Conservation (phyloP, 2,797 vertebrate genomes). For the Microctenopoma steveboyesi region DNA sequence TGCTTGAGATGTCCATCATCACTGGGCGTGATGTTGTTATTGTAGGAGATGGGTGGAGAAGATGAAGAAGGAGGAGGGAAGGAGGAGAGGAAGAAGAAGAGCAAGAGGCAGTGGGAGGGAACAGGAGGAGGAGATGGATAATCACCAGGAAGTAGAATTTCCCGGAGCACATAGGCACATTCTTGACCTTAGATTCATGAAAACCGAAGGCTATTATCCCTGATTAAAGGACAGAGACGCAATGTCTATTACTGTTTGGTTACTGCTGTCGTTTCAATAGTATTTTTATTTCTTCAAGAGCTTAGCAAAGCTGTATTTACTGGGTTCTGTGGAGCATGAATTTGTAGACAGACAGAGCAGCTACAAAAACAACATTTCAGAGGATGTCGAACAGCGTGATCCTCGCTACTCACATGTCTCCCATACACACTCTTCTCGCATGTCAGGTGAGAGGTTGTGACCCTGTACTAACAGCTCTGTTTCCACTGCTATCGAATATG, state of each 20-base stretch:
- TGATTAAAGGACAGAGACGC: conserved; percentile 64
- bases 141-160: conserved; percentile 68
- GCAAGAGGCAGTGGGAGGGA: conserved; percentile 34
- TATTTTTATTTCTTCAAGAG: conserved; percentile 2
- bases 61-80: conserved; percentile 41
- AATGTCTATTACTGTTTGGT: conserved; percentile 20
- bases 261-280: conserved; percentile 34
- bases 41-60: conserved; percentile 43
- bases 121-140: conserved; percentile 74
- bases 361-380: conserved; percentile 47
- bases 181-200: conserved; percentile 59
- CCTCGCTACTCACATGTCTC: conserved; percentile 45
- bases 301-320: conserved; percentile 16
- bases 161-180: conserved; percentile 43
- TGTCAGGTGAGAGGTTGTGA: conserved; percentile 66
- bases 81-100: conserved; percentile 33
- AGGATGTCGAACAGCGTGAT: conserved; percentile 44
- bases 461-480: conserved; percentile 63
- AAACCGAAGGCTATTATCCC: conserved; percentile 39
- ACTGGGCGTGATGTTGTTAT: conserved; percentile 28
- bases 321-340: neutral
- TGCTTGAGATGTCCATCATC: conserved; percentile 65
- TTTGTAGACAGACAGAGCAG: conserved; percentile 39
- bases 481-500: conserved; percentile 59
- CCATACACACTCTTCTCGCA: conserved; percentile 57